A percentile compares a stretch with the other conserved stretches of the same genome.
phyloP scores from a whole-genome alignment of 1,140 invertebrate genomes.

The Steinernema khuongi region DNA sequence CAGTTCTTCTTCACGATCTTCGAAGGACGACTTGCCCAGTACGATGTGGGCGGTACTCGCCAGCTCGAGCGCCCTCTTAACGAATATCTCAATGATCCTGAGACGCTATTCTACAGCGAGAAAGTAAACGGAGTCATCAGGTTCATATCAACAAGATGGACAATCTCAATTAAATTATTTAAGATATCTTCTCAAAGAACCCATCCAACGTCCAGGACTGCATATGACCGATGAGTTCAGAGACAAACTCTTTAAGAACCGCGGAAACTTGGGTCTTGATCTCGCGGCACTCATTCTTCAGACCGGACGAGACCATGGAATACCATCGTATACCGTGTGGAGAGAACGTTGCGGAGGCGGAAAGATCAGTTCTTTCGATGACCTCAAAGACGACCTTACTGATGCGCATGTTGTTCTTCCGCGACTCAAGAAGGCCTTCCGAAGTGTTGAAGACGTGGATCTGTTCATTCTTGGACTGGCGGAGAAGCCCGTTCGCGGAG shows the following conservation, averaged over 20 bases:
- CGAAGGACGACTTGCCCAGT: background rate
- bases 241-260: slow-evolving; percentile 30
- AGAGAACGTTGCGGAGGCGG: slow-evolving; percentile 66
- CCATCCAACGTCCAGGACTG: background rate
- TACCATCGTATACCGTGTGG: slow-evolving; percentile 76
- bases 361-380: slow-evolving; percentile 20
- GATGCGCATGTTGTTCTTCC: background rate
- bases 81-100: slow-evolving; percentile 3
- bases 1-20: slow-evolving; percentile 4
- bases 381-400: background rate
- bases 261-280: slow-evolving; percentile 61
- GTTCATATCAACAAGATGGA: background rate
- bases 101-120: background rate
- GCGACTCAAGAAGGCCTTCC: background rate
- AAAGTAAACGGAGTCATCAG: background rate
- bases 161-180: background rate
- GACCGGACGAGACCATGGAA: slow-evolving; percentile 77
- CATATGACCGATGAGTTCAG: background rate
- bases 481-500: slow-evolving; percentile 68
- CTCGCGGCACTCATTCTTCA: slow-evolving; percentile 67
- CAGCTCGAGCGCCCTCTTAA: background rate
- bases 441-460: slow-evolving; percentile 72
- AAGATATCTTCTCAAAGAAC: background rate
- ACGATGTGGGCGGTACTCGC: background rate
- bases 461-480: slow-evolving; percentile 74